phyloP scores from a whole-genome alignment of 2,888 invertebrate species.

The Ochropacha duplaris region DNA sequence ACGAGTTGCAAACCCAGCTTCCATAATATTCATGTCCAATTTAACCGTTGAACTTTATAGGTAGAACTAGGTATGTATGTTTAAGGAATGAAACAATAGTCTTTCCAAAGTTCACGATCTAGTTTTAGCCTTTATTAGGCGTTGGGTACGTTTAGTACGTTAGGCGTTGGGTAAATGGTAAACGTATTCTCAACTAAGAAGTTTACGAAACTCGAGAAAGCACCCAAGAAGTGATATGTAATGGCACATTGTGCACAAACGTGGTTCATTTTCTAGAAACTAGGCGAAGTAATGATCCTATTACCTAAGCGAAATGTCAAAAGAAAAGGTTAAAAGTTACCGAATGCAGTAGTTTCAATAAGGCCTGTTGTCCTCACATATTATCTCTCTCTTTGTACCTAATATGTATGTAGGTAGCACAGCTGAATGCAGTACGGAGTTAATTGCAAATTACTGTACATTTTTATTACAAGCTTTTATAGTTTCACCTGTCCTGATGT shows the following conservation, averaged over 20 bases:
- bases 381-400: background rate
- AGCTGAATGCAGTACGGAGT: too few relatives aligned
- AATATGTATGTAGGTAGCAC: background rate
- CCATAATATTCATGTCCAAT: too few relatives aligned
- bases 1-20: too few relatives aligned
- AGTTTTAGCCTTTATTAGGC: slow-evolving; percentile 59
- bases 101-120: slow-evolving; percentile 54
- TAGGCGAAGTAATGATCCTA: slow-evolving; percentile 70
- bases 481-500: too few relatives aligned
- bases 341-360: slow-evolving; percentile 47
- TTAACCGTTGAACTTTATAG: too few relatives aligned
- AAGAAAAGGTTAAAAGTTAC: slow-evolving; percentile 76
- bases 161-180: slow-evolving; percentile 66
- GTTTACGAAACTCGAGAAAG: slow-evolving; percentile 71
- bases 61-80: too few relatives aligned
- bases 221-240: slow-evolving; percentile 49
- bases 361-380: slow-evolving; percentile 8
- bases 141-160: slow-evolving; percentile 41
- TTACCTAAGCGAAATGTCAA: slow-evolving; percentile 69
- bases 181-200: slow-evolving; percentile 66
- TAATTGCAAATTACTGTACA: too few relatives aligned
- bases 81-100: slow-evolving; percentile 53
- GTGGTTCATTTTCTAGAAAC: slow-evolving; percentile 72
- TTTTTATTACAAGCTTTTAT: too few relatives aligned
- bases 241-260: slow-evolving; percentile 69